A percentile compares a stretch with the other conserved stretches of the same genome.
These are phyloP conservation scores for Platypus cylindrus DNA, from an alignment of 2,888 invertebrate species.

Conservation along the genomic window DNA sequence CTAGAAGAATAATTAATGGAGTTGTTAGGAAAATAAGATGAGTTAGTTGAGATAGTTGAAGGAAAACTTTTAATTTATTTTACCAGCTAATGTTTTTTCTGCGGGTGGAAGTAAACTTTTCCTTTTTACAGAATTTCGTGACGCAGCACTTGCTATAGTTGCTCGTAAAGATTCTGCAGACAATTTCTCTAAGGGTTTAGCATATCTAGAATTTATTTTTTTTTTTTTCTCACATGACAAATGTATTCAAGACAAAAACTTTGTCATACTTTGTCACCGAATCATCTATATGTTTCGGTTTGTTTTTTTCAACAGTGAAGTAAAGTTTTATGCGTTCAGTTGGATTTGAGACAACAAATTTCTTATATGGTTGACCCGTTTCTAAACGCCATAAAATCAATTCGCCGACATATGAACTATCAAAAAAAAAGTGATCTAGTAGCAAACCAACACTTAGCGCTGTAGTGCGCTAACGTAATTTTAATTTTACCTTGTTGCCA, in stretches of 20 bases:
- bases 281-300: slow-evolving; percentile 9
- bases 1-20: slow-evolving; percentile 2
- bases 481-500: slow-evolving; percentile 45
- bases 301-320: slow-evolving; percentile 26
- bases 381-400: slow-evolving; percentile 71
- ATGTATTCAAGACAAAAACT: no score
- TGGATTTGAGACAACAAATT: slow-evolving; percentile 41
- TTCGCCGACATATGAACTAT: slow-evolving; percentile 62
- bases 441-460: not conserved
- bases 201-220: no score
- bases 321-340: slow-evolving; percentile 44
- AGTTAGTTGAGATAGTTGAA: not conserved
- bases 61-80: not conserved
- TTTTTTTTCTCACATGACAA: no score
- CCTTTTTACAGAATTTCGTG: no score
- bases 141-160: no score
- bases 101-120: slow-evolving; percentile 4
- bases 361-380: slow-evolving; percentile 59
- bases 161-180: no score
- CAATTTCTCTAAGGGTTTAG: no score
- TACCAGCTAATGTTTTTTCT: slow-evolving; percentile 10
- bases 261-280: no score
- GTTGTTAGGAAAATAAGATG: not conserved
- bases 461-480: not conserved
- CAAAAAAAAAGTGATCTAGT: slow-evolving; percentile 2